Percentiles rank a stretch among this genome's conserved stretches.
Conservation (phyloP, 2,113 vertebrate genomes). For the Heterotilapia buettikoferi region DNA sequence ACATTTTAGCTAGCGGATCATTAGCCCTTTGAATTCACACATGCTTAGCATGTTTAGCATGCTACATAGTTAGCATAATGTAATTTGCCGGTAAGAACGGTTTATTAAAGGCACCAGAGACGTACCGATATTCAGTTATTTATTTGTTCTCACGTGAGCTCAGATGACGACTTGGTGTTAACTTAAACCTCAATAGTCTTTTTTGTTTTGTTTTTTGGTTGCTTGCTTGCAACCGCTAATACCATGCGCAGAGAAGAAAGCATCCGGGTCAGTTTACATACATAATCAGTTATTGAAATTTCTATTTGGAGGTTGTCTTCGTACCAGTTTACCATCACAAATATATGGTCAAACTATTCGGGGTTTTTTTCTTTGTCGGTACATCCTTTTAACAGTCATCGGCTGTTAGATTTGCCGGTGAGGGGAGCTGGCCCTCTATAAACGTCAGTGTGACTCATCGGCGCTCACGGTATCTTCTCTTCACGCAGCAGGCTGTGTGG, state of each 20-base stretch:
- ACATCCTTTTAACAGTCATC: not conserved
- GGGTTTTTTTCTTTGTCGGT: not conserved
- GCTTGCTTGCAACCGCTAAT: not conserved
- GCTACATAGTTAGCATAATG: constrained; percentile 35
- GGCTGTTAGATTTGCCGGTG: not conserved
- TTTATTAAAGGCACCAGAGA: not conserved
- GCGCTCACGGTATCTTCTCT: not conserved
- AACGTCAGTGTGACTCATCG: constrained; percentile 17
- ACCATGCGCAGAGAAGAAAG: constrained; percentile 14
- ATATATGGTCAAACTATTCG: not conserved
- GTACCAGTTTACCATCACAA: fast-evolving
- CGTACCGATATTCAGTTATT: not conserved
- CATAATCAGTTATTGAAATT: not conserved
- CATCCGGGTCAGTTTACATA: not conserved
- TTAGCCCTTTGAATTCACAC: constrained; percentile 19
- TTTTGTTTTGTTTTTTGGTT: not conserved
- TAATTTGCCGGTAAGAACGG: not conserved
- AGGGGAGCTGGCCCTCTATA: not conserved
- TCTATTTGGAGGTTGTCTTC: not conserved
- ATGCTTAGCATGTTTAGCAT: constrained; percentile 57
- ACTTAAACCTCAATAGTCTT: not conserved
- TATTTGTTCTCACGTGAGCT: not conserved
- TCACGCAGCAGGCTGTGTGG: not conserved
- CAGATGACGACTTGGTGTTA: not conserved
- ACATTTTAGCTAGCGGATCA: not conserved